A percentile compares a stretch with the other conserved stretches of the same genome.
phyloP scores from a whole-genome alignment of 2,113 vertebrate species.

The Melanocharis versteri region DNA sequence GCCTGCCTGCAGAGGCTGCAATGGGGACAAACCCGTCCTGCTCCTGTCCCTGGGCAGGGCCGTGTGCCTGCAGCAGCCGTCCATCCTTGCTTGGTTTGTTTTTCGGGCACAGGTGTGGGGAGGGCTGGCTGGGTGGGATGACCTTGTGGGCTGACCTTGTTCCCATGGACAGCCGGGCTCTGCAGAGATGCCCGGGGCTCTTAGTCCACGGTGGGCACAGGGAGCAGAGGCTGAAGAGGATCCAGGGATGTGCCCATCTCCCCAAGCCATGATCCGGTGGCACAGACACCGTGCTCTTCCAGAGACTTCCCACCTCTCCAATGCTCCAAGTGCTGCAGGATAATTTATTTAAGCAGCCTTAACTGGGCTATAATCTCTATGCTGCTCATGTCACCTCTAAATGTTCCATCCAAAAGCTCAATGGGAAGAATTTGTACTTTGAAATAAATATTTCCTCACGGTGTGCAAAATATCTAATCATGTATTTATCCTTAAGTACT shows the following conservation, averaged over 20 bases:
- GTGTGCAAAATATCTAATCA: conserved; percentile 71
- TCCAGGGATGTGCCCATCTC: not conserved
- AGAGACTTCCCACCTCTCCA: not conserved
- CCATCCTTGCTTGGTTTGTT: not conserved
- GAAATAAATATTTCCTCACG: conserved; percentile 66
- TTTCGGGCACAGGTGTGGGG: fast-evolving
- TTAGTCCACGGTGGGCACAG: fast-evolving
- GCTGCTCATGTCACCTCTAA: conserved; percentile 19
- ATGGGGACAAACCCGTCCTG: not conserved
- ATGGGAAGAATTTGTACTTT: conserved; percentile 39
- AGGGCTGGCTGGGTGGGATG: not conserved
- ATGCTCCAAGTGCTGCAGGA: not conserved
- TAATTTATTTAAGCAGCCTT: not conserved
- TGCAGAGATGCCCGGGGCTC: fast-evolving
- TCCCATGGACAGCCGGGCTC: fast-evolving
- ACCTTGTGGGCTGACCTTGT: not conserved
- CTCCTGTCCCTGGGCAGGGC: not conserved
- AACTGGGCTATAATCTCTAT: not conserved
- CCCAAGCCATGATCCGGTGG: fast-evolving
- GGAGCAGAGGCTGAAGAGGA: not conserved
- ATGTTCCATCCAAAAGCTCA: conserved; percentile 16
- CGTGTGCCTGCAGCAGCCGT: fast-evolving
- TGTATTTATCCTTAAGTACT: conserved; percentile 71
- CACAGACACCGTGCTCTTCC: fast-evolving
- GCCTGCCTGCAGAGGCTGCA: not conserved